These are phyloP conservation scores for Otolemur garnettii DNA, from an alignment of 2,113 vertebrate genomes.

Conservation along the genomic window DNA sequence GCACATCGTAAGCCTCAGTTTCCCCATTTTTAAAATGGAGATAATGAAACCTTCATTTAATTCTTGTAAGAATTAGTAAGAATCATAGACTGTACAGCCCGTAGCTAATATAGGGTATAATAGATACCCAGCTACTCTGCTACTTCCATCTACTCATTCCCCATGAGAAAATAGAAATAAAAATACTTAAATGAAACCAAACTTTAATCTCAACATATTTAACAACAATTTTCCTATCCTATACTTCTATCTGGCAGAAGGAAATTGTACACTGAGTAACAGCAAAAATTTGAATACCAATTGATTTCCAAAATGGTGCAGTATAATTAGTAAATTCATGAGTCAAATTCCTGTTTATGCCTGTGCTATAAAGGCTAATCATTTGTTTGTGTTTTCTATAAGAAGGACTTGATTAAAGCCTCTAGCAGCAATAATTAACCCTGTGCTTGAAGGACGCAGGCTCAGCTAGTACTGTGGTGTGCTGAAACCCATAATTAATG, in stretches of 20 bases:
- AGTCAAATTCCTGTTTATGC: conserved; percentile 82
- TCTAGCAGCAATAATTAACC: conserved; percentile 77
- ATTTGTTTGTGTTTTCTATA: conserved; percentile 81
- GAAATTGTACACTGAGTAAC: conserved; percentile 63
- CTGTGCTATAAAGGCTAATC: conserved; percentile 79
- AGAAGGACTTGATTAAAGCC: conserved; percentile 80
- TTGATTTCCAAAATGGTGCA: conserved; percentile 79
- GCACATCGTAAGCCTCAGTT: not conserved
- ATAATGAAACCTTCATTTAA: not conserved
- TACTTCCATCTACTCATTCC: conserved; percentile 19
- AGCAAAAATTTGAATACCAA: conserved; percentile 75
- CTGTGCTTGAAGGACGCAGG: conserved; percentile 53
- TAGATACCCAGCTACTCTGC: not conserved
- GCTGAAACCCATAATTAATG: conserved; percentile 60
- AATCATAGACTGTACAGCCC: not conserved
- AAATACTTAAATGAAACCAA: conserved; percentile 48
- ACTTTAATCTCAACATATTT: conserved; percentile 65
- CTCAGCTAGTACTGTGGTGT: conserved; percentile 9
- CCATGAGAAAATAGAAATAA: not conserved
- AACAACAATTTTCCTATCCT: conserved; percentile 48
- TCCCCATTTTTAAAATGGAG: not conserved
- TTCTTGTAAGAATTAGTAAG: not conserved
- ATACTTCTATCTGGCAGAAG: conserved; percentile 59
- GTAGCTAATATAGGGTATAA: not conserved
- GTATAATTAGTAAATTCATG: conserved; percentile 83